Conservation (phyloP, 2,797 vertebrate species). For the Anguilla anguilla region DNA sequence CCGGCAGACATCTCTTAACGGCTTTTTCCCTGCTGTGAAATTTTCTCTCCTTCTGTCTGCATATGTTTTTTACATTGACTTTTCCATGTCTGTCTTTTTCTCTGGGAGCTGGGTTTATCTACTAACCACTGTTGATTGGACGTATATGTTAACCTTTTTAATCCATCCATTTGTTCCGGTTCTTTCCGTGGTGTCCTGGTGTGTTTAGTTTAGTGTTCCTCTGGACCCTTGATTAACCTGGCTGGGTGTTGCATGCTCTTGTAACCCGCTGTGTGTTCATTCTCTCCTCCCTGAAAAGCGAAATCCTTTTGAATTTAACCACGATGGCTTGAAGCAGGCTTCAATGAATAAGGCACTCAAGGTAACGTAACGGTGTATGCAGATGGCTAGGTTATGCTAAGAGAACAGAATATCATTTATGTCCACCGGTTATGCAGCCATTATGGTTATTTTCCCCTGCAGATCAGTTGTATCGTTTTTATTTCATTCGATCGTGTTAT, state of each 20-base stretch:
- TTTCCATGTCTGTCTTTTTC: conserved; percentile 13
- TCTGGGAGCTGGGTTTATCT: neutral
- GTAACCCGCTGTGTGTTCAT: conserved; percentile 81
- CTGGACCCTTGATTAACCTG: conserved; percentile 57
- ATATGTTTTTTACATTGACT: neutral
- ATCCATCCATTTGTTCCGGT: neutral
- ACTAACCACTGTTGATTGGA: conserved; percentile 12
- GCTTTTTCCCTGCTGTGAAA: neutral
- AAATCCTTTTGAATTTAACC: conserved; percentile 93
- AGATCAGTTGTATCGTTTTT: neutral
- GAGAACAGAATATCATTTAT: neutral
- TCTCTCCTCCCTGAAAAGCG: conserved; percentile 89
- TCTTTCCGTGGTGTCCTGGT: neutral
- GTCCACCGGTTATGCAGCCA: neutral
- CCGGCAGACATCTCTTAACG: neutral
- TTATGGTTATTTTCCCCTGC: neutral
- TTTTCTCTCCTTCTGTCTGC: neutral
- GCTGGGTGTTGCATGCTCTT: conserved; percentile 75
- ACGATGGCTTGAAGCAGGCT: conserved; percentile 91
- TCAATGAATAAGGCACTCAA: conserved; percentile 94
- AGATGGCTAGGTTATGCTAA: neutral
- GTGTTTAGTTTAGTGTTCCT: neutral
- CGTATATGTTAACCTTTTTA: neutral
- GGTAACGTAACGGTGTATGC: conserved; percentile 80
- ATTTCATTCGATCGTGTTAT: neutral